Percentiles rank a stretch among this genome's conserved stretches.
phyloP scores from a whole-genome alignment of 2,113 vertebrate species.

The Anarrhichthys ocellatus region DNA sequence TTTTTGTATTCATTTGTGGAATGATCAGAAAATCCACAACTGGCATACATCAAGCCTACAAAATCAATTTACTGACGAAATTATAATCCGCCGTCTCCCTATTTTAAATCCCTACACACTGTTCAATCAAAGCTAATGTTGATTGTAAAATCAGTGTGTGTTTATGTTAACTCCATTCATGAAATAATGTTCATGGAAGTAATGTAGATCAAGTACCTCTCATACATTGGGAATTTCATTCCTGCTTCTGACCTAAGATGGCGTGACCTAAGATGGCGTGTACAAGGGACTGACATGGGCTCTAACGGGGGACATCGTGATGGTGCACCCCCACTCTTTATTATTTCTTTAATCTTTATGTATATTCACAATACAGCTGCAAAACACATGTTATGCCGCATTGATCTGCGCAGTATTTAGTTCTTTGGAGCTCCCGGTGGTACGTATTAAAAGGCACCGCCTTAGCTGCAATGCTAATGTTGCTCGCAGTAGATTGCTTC shows the following conservation, averaged over 20 bases:
- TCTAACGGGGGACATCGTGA: neutral
- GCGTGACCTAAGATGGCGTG: neutral
- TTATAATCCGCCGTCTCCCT: neutral
- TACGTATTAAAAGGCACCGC: neutral
- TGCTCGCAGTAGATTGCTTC: neutral
- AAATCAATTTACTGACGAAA: neutral
- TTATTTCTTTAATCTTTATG: neutral
- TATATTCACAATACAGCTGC: neutral
- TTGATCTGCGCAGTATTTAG: neutral
- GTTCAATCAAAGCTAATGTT: neutral
- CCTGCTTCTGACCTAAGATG: neutral
- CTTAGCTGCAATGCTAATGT: neutral
- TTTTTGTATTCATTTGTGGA: constrained; percentile 2
- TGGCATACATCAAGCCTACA: neutral
- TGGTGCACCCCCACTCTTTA: neutral
- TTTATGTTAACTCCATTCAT: neutral
- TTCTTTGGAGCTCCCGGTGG: neutral
- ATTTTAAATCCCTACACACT: no score
- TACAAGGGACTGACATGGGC: neutral
- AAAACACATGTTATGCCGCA: neutral
- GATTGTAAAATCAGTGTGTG: neutral
- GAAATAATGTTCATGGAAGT: neutral
- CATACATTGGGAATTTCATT: neutral
- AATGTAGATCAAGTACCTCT: neutral
- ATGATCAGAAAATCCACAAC: constrained; percentile 9